Evolutionary conservation across 2,888 invertebrate genomes (phyloP).

Genomic region (Apotomis turbidana): DNA sequence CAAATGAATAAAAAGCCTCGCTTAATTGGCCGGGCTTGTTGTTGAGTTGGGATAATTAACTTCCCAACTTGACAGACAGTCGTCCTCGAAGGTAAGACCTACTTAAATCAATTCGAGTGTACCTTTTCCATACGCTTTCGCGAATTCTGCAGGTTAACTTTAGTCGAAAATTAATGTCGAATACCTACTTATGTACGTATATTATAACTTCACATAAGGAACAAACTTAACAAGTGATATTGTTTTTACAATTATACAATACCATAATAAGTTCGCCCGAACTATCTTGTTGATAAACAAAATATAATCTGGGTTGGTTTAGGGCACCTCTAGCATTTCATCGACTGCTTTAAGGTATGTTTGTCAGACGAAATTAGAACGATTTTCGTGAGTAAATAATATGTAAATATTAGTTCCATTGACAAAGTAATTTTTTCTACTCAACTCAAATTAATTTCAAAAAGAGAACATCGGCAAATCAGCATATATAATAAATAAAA

Average conservation of each 20-base stretch:
- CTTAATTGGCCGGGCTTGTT: constrained; percentile 1
- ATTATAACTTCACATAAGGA: constrained; percentile 13
- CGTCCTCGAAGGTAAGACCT: background rate
- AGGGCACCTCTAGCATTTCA: too few relatives aligned
- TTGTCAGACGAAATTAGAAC: too few relatives aligned
- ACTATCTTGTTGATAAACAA: background rate
- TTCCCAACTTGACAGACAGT: constrained; percentile 5
- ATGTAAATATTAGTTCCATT: too few relatives aligned
- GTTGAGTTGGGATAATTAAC: constrained; percentile 20
- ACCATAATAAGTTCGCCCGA: constrained; percentile 1
- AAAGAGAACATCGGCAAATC: too few relatives aligned
- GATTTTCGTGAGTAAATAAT: too few relatives aligned
- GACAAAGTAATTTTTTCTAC: too few relatives aligned
- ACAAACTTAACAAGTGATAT: constrained; percentile 6
- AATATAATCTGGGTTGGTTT: background rate
- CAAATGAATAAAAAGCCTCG: background rate
- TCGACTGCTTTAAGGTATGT: too few relatives aligned
- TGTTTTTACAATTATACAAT: constrained; percentile 13
- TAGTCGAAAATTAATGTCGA: background rate
- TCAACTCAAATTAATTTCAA: too few relatives aligned
- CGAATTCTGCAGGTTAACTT: background rate
- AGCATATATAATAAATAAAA: too few relatives aligned
- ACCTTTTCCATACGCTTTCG: background rate
- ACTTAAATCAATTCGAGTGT: background rate
- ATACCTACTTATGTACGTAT: background rate